Evolutionary conservation across 2,888 invertebrate species (phyloP), one percentile per base, ranked within the genome.

Genomic region (Acronicta alni): DNA sequence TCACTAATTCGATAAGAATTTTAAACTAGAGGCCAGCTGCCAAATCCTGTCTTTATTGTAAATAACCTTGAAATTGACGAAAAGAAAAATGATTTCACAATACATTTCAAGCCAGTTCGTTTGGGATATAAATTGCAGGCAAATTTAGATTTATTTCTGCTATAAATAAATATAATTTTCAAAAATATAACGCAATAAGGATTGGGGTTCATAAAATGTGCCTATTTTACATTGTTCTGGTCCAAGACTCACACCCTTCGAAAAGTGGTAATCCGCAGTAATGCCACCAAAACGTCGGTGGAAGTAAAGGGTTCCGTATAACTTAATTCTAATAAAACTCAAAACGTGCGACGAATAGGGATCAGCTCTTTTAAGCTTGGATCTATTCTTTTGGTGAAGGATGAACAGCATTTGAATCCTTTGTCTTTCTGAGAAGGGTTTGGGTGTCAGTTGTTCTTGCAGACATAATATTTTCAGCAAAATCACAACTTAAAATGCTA

Each of bases 311-410:
- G 92, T 91, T 91, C 86, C 67, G 78, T 82, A 85, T 82, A 85
- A 87, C 90, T 92, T 92, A 92, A 92, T 91, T 87, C 92, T 89
- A 89, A 91, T 91, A 90, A 91, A 92, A 91, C 88, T 86, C 77
- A 72, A 86, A 83, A 91, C 93, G 93, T 92, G 93, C 80, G 70
- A 80, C 77, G 92, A 89, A 92, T 92, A 72, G 77, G 77, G 76
- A 83, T 82, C 71, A 59, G 69, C 8, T 45, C 49, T 61, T 70
- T 72, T 77, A 72, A 80, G 77, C 55, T 48, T 53, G 75, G 72
- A 75, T 81, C 76, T 70, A 64, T 77, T 79, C 78, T 78, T 81
- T 77, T 54, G 58, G 54, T 58, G 57, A 30, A 47, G 54, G 57
- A 20, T 7, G 45, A 53, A 42, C 56, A 59, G 55, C 51, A 64